These are phyloP conservation scores for Matsumurasca onukii DNA, from an alignment of 1,140 invertebrate genomes.

Conservation along the genomic window DNA sequence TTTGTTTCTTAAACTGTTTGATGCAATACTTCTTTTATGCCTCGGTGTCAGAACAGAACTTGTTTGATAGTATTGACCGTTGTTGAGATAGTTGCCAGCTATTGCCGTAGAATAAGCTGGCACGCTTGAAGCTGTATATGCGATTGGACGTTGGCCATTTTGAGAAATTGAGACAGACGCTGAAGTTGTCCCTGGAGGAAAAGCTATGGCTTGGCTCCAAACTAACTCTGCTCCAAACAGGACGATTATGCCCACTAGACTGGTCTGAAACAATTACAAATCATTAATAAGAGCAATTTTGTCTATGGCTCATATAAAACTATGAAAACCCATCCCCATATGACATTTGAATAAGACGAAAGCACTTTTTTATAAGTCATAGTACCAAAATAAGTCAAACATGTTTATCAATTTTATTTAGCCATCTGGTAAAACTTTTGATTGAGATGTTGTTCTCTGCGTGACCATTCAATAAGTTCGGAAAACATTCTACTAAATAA, in stretches of 20 bases:
- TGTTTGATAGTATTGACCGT: not conserved
- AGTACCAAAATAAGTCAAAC: too few relatives aligned
- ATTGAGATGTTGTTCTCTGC: too few relatives aligned
- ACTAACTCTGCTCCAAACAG: not conserved
- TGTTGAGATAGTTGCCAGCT: not conserved
- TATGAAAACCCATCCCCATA: too few relatives aligned
- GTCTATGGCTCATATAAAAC: too few relatives aligned
- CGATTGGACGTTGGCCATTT: not conserved
- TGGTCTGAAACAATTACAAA: not conserved
- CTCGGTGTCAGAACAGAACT: not conserved
- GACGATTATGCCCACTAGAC: not conserved
- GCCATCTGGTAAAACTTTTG: too few relatives aligned
- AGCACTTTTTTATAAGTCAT: too few relatives aligned
- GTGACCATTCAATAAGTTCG: too few relatives aligned
- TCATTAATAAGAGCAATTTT: too few relatives aligned
- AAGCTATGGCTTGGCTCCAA: too few relatives aligned
- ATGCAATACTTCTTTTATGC: not conserved
- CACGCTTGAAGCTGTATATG: not conserved
- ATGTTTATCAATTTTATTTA: too few relatives aligned
- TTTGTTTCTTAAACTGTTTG: not conserved
- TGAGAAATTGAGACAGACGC: not conserved
- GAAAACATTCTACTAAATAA: too few relatives aligned
- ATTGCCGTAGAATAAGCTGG: not conserved
- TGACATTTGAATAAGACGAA: too few relatives aligned
- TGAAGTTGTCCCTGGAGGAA: not conserved